Percentiles rank a stretch among this genome's conserved stretches.
Conservation (phyloP, 2,888 invertebrate genomes). For the Dysmachus trigonus region DNA sequence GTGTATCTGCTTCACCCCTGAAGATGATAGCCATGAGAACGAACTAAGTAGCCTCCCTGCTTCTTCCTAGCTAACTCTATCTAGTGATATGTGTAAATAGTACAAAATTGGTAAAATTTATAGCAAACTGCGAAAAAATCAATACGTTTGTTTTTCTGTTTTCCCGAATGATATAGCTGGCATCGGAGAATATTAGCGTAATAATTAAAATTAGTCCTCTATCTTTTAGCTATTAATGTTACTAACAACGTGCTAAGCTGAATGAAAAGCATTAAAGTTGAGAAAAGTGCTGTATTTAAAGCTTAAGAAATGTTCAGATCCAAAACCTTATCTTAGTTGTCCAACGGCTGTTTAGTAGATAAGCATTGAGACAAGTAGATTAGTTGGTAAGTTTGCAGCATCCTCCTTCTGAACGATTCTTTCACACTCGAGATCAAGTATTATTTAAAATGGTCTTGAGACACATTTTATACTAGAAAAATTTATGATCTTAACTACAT, state of each 20-base stretch:
- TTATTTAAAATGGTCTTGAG: neutral
- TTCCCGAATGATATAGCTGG: neutral
- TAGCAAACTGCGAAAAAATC: neutral
- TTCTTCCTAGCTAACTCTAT: conserved; percentile 6
- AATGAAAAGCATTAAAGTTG: neutral
- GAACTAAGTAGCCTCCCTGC: neutral
- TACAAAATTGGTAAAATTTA: neutral
- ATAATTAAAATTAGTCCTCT: neutral
- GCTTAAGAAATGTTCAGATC: neutral
- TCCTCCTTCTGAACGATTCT: neutral
- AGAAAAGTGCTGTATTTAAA: neutral
- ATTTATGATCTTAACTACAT: no score
- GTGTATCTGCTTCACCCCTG: neutral
- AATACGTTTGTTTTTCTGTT: neutral
- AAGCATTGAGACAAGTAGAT: neutral
- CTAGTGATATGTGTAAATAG: conserved; percentile 7
- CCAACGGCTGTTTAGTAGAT: neutral
- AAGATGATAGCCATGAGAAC: neutral
- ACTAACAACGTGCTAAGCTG: neutral
- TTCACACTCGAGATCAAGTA: neutral
- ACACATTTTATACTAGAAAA: no score
- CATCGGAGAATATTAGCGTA: neutral
- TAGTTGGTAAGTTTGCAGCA: neutral
- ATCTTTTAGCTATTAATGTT: neutral
- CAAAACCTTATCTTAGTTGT: conserved; percentile 3